phyloP scores from a whole-genome alignment of 2,888 invertebrate genomes.

The Panopea generosa region DNA sequence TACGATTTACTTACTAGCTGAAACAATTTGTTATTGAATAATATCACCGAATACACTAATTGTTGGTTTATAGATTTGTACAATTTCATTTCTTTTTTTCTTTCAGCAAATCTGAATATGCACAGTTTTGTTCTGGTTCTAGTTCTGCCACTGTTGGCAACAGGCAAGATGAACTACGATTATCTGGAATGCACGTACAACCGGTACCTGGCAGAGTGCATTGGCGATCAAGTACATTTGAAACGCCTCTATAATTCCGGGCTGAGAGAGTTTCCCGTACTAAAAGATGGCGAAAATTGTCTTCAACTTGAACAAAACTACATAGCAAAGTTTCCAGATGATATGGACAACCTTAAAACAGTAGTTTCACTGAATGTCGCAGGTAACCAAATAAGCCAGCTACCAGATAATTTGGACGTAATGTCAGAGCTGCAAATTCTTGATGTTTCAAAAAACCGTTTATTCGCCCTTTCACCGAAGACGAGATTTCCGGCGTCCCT shows the following conservation, averaged over 20 bases:
- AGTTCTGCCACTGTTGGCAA: background rate
- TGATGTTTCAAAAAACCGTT: conserved; percentile 42
- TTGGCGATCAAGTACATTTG: conserved; percentile 36
- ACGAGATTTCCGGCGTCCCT: conserved; percentile 53
- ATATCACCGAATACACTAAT: too few species aligned
- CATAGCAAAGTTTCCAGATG: conserved; percentile 43
- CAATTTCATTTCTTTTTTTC: too few species aligned
- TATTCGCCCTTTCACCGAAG: conserved; percentile 19
- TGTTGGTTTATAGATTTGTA: too few species aligned
- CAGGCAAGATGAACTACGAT: conserved; percentile 11
- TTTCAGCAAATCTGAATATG: too few species aligned
- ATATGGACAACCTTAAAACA: conserved; percentile 14
- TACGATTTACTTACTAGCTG: too few species aligned
- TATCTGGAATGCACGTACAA: conserved; percentile 51
- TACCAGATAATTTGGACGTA: conserved; percentile 41
- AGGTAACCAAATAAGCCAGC: conserved; percentile 19
- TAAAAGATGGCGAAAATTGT: conserved; percentile 27
- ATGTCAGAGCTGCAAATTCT: conserved; percentile 40
- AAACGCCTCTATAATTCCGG: background rate
- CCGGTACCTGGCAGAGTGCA: conserved; percentile 39
- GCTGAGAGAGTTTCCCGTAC: conserved; percentile 31
- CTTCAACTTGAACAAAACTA: conserved; percentile 29
- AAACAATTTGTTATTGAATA: too few species aligned
- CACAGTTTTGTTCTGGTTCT: too few species aligned
- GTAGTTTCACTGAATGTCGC: conserved; percentile 43